Percentiles rank a stretch among this genome's conserved stretches.
Conservation (phyloP, 2,113 vertebrate species). For the Tiliqua scincoides region DNA sequence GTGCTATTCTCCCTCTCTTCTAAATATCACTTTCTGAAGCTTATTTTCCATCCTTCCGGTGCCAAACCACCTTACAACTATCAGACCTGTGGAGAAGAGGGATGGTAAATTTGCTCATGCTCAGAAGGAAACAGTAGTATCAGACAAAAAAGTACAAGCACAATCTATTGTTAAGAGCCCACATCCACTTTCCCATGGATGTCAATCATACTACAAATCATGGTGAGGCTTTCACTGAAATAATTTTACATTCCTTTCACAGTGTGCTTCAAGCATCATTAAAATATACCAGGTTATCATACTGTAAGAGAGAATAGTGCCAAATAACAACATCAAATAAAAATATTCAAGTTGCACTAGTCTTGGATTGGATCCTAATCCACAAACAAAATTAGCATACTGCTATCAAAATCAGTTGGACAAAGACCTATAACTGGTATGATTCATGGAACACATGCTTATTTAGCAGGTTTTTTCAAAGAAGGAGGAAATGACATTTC, state of each 20-base stretch:
- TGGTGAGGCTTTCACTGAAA: not conserved
- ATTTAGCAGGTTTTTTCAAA: not conserved
- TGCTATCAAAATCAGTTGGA: constrained; percentile 45
- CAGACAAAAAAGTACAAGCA: not conserved
- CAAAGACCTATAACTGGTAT: constrained; percentile 29
- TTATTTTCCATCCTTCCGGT: not conserved
- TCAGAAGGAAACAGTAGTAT: not conserved
- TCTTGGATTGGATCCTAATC: constrained; percentile 27
- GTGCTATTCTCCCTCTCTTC: not conserved
- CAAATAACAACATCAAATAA: not conserved
- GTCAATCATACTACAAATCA: not conserved
- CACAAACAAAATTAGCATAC: constrained; percentile 37
- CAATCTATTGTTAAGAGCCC: not conserved
- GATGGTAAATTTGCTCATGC: not conserved
- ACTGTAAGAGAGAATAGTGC: not conserved
- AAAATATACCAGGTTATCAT: not conserved
- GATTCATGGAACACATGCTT: constrained; percentile 62
- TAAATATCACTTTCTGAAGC: not conserved
- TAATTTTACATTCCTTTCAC: not conserved
- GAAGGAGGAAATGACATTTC: not conserved
- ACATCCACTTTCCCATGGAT: not conserved
- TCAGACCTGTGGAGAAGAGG: not conserved
- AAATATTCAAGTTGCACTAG: not conserved
- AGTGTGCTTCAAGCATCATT: not conserved
- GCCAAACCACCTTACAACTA: not conserved